Percentiles rank a stretch among this genome's conserved stretches.
Evolutionary conservation across 2,113 vertebrate species (phyloP).

Genomic region (Crotalus horridus): DNA sequence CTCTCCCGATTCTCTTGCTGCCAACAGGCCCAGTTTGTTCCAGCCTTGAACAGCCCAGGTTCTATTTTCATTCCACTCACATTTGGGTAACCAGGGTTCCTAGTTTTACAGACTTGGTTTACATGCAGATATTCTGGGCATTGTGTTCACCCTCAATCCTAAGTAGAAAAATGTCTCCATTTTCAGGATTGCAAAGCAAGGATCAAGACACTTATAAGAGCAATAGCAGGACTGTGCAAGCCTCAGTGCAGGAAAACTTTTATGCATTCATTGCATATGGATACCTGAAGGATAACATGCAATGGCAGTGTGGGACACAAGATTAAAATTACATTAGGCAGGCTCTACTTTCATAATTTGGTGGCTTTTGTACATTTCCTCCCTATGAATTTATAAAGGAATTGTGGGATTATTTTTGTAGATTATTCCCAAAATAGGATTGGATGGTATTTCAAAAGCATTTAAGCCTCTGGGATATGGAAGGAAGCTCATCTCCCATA

Average conservation of each 20-base stretch:
- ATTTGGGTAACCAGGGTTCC: neutral
- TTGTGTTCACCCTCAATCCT: neutral
- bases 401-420: neutral
- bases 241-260: neutral
- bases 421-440: neutral
- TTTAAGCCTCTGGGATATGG: neutral
- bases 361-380: neutral
- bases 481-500: neutral
- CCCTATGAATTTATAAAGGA: neutral
- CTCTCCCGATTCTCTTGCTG: neutral
- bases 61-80: neutral
- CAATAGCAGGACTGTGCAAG: neutral
- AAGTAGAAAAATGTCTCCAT: neutral
- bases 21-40: neutral
- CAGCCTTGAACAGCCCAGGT: neutral
- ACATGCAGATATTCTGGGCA: neutral
- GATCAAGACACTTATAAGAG: neutral
- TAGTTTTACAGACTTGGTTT: neutral
- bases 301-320: neutral
- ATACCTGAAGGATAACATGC: neutral
- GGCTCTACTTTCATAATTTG: neutral
- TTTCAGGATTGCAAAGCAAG: neutral
- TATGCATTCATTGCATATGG: neutral
- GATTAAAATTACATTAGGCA: neutral
- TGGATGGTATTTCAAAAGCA: neutral